These are phyloP conservation scores for Metacarcinus magister DNA, from an alignment of 2,888 invertebrate genomes.

Conservation along the genomic window DNA sequence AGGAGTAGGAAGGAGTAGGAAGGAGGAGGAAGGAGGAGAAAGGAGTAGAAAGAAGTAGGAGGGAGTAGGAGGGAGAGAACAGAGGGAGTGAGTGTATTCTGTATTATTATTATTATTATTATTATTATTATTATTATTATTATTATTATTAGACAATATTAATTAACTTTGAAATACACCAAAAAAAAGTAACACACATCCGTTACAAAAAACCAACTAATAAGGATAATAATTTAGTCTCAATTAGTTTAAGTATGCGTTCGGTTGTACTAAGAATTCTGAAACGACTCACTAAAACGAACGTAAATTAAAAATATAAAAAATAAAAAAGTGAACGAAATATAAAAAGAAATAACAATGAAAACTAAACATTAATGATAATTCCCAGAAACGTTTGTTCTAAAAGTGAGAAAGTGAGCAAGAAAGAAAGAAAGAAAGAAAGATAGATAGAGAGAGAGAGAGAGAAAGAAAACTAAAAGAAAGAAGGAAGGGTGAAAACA, in stretches of 20 bases:
- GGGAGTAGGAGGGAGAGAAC: not conserved
- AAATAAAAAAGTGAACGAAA: not conserved
- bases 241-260: too few species aligned
- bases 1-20: not conserved
- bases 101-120: too few species aligned
- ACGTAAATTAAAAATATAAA: not conserved
- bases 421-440: not conserved
- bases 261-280: too few species aligned
- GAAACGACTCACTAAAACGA: too few species aligned
- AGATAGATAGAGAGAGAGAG: not conserved
- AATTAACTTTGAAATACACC: too few species aligned
- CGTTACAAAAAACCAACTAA: too few species aligned
- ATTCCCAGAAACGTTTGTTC: not conserved
- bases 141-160: not conserved
- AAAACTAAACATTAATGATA: not conserved
- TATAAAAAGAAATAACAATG: not conserved
- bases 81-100: not conserved
- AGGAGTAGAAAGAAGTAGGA: not conserved
- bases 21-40: not conserved
- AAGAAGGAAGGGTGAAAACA: not conserved
- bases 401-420: not conserved
- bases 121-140: too few species aligned
- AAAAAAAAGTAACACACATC: too few species aligned
- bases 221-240: too few species aligned
- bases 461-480: not conserved